Conservation (phyloP, 2,113 vertebrate genomes). For the Marmota flaviventris region DNA sequence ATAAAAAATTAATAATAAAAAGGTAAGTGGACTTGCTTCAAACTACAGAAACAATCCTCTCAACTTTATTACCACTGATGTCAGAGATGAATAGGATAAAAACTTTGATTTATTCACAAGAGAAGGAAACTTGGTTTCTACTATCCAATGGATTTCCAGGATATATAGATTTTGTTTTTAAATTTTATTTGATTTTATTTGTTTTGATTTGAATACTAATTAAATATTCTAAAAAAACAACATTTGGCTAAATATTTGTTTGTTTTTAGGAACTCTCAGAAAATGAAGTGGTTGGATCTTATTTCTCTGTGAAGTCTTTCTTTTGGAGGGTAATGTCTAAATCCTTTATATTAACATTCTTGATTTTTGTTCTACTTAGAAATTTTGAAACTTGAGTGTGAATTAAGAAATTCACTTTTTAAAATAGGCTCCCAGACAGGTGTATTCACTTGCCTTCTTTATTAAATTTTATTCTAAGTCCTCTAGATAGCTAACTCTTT, state of each 20-base stretch:
- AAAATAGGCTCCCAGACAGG: conserved; percentile 6
- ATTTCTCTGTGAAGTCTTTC: conserved; percentile 84
- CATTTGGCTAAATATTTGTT: conserved; percentile 78
- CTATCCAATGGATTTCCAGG: neutral
- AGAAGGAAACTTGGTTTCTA: neutral
- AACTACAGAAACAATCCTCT: conserved; percentile 1
- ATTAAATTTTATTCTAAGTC: conserved; percentile 20
- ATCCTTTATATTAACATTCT: conserved; percentile 64
- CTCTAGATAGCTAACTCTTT: neutral
- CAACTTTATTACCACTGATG: neutral
- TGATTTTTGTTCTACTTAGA: conserved; percentile 35
- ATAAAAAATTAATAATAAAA: neutral
- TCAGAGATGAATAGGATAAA: neutral
- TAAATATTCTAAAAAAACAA: conserved; percentile 37
- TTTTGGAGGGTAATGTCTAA: conserved; percentile 83
- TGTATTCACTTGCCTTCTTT: conserved; percentile 40
- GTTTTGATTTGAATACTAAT: conserved; percentile 29
- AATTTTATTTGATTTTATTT: conserved; percentile 50
- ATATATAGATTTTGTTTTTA: neutral
- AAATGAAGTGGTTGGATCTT: conserved; percentile 83
- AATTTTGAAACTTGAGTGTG: conserved; percentile 44
- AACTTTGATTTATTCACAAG: neutral
- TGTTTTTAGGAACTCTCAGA: conserved; percentile 83
- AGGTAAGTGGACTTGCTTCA: conserved; percentile 69
- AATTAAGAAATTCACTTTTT: conserved; percentile 58